phyloP scores from a whole-genome alignment of 2,888 invertebrate genomes.

The Xylota sylvarum region DNA sequence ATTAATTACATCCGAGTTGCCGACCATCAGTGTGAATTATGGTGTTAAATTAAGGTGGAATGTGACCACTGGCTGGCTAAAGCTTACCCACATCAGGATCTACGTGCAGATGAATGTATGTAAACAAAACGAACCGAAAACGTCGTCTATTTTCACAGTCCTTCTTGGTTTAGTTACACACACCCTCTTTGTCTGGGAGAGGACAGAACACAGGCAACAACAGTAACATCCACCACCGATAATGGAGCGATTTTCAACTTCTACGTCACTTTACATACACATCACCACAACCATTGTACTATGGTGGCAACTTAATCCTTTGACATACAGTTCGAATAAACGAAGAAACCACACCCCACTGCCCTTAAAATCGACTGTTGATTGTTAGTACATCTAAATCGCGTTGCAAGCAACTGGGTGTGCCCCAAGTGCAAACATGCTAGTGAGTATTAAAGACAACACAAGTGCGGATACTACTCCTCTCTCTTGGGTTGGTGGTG shows the following conservation, averaged over 20 bases:
- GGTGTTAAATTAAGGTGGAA: constrained; percentile 65
- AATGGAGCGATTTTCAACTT: constrained; percentile 66
- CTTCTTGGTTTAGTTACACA: constrained; percentile 32
- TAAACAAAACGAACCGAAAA: constrained; percentile 60
- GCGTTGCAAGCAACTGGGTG: constrained; percentile 59
- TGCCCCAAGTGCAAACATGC: constrained; percentile 63
- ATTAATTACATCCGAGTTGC: constrained; percentile 58
- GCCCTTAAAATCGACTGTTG: constrained; percentile 50
- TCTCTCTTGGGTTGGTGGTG: constrained; percentile 16
- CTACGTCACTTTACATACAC: constrained; percentile 46
- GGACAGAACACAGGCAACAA: constrained; percentile 42
- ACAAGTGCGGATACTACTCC: constrained; percentile 18
- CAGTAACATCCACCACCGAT: constrained; percentile 60
- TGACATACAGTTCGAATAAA: constrained; percentile 60
- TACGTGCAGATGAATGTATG: constrained; percentile 33
- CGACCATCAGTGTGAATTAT: constrained; percentile 62
- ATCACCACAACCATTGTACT: constrained; percentile 8
- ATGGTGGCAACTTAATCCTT: constrained; percentile 58
- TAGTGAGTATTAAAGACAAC: constrained; percentile 45
- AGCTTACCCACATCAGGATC: constrained; percentile 26
- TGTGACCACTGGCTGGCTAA: constrained; percentile 38
- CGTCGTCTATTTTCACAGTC: constrained; percentile 49
- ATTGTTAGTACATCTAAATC: constrained; percentile 45
- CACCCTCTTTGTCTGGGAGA: constrained; percentile 46
- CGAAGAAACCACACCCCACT: constrained; percentile 59